phyloP scores from a whole-genome alignment of 2,888 invertebrate genomes.

The Apodemia duryi region DNA sequence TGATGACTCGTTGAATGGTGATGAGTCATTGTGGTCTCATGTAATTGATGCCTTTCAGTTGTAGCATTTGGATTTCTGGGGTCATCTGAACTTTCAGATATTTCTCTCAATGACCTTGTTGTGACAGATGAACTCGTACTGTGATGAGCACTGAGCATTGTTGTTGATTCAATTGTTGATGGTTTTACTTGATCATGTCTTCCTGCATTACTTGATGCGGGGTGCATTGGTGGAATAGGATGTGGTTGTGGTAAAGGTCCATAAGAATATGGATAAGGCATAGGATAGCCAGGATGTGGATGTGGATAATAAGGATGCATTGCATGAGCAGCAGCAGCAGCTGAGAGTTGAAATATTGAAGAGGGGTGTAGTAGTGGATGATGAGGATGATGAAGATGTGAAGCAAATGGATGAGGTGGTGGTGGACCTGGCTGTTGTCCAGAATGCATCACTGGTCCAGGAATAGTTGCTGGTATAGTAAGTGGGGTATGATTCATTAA shows the following conservation, averaged over 20 bases:
- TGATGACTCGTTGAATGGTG: constrained; percentile 83
- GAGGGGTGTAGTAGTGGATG: constrained; percentile 83
- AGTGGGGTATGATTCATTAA: constrained; percentile 80
- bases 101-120: constrained; percentile 81
- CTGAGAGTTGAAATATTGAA: constrained; percentile 79
- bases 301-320: constrained; percentile 86
- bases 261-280: constrained; percentile 85
- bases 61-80: constrained; percentile 67
- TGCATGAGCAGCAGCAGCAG: constrained; percentile 81
- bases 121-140: constrained; percentile 86
- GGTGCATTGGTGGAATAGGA: constrained; percentile 83
- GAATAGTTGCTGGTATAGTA: constrained; percentile 81
- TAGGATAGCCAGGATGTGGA: constrained; percentile 84
- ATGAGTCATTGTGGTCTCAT: constrained; percentile 83
- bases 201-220: constrained; percentile 66
- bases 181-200: constrained; percentile 74
- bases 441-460: constrained; percentile 86
- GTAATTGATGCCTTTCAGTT: constrained; percentile 80
- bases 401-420: constrained; percentile 81
- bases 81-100: constrained; percentile 74
- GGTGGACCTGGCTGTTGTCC: constrained; percentile 86
- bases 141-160: constrained; percentile 85
- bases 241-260: constrained; percentile 86
- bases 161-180: constrained; percentile 81
- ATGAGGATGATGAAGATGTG: constrained; percentile 86